These are phyloP conservation scores for Symphodus melops DNA, from an alignment of 2,113 vertebrate species.

Conservation along the genomic window DNA sequence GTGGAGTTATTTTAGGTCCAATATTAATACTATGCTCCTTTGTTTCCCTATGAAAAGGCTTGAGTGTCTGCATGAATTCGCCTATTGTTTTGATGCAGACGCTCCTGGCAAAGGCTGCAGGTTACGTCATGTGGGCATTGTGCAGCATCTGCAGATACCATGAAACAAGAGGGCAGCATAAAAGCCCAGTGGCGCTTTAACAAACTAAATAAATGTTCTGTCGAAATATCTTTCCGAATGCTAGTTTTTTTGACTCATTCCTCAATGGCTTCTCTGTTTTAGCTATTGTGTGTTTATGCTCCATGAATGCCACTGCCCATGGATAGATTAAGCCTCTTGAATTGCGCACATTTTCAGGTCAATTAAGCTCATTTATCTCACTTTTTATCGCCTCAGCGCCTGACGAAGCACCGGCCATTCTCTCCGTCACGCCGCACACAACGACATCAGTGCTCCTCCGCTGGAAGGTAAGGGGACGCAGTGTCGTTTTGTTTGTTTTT, in stretches of 20 bases:
- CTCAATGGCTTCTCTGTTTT: conserved; percentile 30
- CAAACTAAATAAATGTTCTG: conserved; percentile 14
- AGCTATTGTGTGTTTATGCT: conserved; percentile 41
- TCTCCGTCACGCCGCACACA: conserved; percentile 94
- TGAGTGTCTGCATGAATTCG: conserved; percentile 17
- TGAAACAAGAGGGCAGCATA: conserved; percentile 25
- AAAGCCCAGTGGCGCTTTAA: conserved; percentile 25
- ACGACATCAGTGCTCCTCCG: conserved; percentile 95
- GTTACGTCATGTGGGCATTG: conserved; percentile 50
- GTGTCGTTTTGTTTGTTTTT: neutral
- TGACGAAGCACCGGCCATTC: conserved; percentile 89
- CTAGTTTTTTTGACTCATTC: conserved; percentile 37
- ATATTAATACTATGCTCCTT: neutral
- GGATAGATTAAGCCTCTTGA: conserved; percentile 23
- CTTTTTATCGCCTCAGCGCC: conserved; percentile 84
- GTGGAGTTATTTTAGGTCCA: neutral
- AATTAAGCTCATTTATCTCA: conserved; percentile 55
- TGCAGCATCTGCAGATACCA: conserved; percentile 46
- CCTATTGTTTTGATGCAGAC: conserved; percentile 23
- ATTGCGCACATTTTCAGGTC: conserved; percentile 57
- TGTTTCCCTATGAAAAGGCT: neutral
- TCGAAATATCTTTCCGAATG: conserved; percentile 21
- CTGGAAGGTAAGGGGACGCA: conserved; percentile 89
- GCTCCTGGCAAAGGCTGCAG: conserved; percentile 32
- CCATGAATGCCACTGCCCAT: conserved; percentile 66